Conservation (phyloP, 1,140 invertebrate genomes). For the Scylla paramamosain region DNA sequence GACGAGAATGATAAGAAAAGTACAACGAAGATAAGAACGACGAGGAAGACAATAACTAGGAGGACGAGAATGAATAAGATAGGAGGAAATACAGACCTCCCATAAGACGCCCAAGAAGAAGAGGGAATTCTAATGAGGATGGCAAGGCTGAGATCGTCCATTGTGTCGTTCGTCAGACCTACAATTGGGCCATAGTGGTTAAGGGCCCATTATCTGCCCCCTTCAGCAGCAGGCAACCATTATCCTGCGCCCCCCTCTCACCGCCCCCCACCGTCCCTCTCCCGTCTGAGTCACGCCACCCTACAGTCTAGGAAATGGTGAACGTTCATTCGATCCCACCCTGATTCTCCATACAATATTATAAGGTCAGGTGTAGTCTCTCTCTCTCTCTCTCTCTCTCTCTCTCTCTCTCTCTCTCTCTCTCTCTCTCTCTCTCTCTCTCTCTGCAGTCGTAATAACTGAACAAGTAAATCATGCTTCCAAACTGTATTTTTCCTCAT, state of each 20-base stretch:
- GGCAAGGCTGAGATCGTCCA: neutral
- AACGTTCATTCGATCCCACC: too few species aligned
- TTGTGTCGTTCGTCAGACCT: neutral
- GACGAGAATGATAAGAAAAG: neutral
- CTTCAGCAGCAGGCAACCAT: neutral
- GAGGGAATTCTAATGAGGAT: neutral
- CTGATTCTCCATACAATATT: too few species aligned
- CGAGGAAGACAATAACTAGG: neutral
- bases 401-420: constrained; percentile 11
- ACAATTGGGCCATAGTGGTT: neutral
- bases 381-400: neutral
- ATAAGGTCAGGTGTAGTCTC: neutral
- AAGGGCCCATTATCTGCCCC: neutral
- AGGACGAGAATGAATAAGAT: too few species aligned
- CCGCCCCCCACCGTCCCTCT: neutral
- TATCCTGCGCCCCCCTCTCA: neutral
- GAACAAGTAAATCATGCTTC: too few species aligned
- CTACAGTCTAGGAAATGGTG: too few species aligned
- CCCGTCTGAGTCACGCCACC: neutral
- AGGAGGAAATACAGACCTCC: too few species aligned
- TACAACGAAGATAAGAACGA: neutral
- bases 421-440: too few species aligned
- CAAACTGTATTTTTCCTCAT: too few species aligned
- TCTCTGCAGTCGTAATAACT: too few species aligned
- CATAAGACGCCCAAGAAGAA: too few species aligned